Evolutionary conservation across 2,797 vertebrate species (phyloP).

Genomic region (Sebastes ruberrimus): DNA sequence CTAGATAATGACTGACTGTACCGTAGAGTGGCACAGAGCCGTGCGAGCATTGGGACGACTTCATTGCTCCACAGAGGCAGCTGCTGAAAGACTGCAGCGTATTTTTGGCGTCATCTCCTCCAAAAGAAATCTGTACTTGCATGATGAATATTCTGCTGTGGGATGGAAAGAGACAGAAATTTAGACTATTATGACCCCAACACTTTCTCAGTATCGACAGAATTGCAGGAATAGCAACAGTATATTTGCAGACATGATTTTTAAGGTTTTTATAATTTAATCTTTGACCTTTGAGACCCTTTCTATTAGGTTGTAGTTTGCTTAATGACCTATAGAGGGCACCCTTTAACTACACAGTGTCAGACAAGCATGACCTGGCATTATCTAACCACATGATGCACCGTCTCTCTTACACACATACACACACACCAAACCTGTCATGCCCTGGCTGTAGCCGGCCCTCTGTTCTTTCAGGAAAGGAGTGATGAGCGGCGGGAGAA

Average conservation of each 20-base stretch:
- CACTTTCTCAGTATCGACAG: background rate
- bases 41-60: background rate
- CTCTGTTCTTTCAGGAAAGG: conserved; percentile 29
- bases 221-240: background rate
- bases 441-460: conserved; percentile 12
- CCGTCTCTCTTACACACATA: background rate
- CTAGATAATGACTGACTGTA: background rate
- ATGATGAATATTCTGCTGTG: background rate
- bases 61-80: background rate
- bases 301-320: background rate
- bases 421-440: conserved; percentile 8
- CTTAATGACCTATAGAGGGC: conserved; percentile 55
- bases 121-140: conserved; percentile 2
- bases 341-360: conserved; percentile 38
- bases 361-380: conserved; percentile 41
- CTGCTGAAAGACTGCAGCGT: background rate
- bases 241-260: background rate
- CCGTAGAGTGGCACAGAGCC: background rate
- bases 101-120: background rate
- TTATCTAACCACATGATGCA: conserved; percentile 13
- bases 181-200: background rate
- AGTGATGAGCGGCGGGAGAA: conserved; percentile 47
- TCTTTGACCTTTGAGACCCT: conserved; percentile 49
- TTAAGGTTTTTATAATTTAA: background rate
- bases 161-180: background rate